Base-by-base conservation (phyloP, 2,888 invertebrate genomes). In the Panzeria rudis region DNA sequence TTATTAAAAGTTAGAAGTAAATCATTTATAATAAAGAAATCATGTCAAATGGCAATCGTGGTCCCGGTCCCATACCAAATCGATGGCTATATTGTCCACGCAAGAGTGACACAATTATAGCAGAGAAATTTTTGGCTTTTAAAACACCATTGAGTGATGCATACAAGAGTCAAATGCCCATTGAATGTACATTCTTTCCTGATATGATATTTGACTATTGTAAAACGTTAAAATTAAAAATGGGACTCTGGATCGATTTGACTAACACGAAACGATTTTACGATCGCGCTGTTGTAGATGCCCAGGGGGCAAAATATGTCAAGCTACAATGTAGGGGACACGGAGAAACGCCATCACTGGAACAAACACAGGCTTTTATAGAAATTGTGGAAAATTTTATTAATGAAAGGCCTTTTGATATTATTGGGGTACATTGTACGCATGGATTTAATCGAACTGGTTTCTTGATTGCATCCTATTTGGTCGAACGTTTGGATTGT, bases 391-490 rank as follows among this genome's bases (percentile, higher is more conserved):
- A 95, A 73, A 94, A 94, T 86, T 99, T 97, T 90, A 95, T 97
- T 38, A 93, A 94, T 23, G 95, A 97, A 86, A 94, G 97, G 89
- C 98, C 98, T 0, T 91, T 96, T 80, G 95, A 97, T 89, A 90
- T 93, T 78, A 89, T 93, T 92, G 96, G 94, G 38, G 95, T 98
- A 15, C 98, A 98, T 91, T 98, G 98, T 90, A 98, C 99, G 0
- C 99, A 99, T 92, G 99, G 99, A 0, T 99, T 99, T 92, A 99
- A 99, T 92, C 94, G 99, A 88, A 99, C 99, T 8, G 99, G 99
- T 0, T 99, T 99, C 91, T 94, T 99, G 7, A 96, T 99, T 69
- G 95, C 96, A 32, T 96, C 98, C 0, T 99, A 97, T 92, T 94
- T 99, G 92, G 97, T 98, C 5, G 96, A 97, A 90, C 95, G 95